Conservation (phyloP, 2,888 invertebrate genomes). For the Stramonita haemastoma region DNA sequence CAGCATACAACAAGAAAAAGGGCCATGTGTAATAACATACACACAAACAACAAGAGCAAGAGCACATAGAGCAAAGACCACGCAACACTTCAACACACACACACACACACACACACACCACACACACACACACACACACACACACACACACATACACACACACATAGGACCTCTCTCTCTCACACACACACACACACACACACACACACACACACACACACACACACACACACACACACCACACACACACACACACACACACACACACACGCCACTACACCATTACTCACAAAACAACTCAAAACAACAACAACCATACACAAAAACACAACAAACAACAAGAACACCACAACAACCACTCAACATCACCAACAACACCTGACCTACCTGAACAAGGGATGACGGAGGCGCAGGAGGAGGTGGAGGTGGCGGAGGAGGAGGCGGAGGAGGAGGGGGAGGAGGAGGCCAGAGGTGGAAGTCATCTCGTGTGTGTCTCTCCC, state of each 20-base stretch:
- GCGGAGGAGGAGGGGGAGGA: not conserved
- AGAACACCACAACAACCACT: not conserved
- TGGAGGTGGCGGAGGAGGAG: not conserved
- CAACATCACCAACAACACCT: not conserved
- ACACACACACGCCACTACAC: not conserved
- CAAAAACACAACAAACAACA: not conserved
- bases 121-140: not conserved
- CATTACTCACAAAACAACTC: not conserved
- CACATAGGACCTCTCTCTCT: not conserved
- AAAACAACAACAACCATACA: not conserved
- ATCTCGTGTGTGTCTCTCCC: not conserved
- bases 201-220: not conserved
- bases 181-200: not conserved
- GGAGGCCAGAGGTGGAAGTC: conserved; percentile 16
- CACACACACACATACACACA: not conserved
- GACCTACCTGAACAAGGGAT: not conserved
- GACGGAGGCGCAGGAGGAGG: not conserved
- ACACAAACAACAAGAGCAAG: too few species aligned
- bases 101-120: not conserved
- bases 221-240: not conserved
- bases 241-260: not conserved
- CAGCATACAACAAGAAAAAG: not conserved
- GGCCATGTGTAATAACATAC: too few species aligned
- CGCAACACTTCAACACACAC: not conserved
- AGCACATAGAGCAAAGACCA: not conserved